phyloP scores from a whole-genome alignment of 2,113 vertebrate genomes.

The Rhinogobius similis region DNA sequence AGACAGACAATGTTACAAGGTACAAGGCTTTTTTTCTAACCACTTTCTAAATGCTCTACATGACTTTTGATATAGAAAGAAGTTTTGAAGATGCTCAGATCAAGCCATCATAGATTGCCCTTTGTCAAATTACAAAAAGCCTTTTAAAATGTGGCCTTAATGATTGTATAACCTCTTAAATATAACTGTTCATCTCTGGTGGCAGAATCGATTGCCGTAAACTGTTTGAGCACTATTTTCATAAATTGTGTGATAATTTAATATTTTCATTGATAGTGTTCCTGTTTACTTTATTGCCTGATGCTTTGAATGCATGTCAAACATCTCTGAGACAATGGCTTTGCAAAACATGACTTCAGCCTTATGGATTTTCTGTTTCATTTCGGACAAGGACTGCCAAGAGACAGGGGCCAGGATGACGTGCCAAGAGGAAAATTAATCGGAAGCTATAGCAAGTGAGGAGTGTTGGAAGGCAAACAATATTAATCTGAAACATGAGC shows the following conservation, averaged over 20 bases:
- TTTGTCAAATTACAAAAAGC: neutral
- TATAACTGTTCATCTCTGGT: no score
- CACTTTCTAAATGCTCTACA: no score
- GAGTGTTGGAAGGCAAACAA: constrained; percentile 58
- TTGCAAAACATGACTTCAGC: neutral
- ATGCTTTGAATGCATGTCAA: neutral
- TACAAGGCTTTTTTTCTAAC: neutral
- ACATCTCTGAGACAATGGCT: neutral
- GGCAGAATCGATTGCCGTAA: no score
- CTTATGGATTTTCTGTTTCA: constrained; percentile 3
- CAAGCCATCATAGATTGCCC: no score
- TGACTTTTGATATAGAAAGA: neutral
- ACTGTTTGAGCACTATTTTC: no score
- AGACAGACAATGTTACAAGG: neutral
- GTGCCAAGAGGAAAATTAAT: constrained; percentile 64
- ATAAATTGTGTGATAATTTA: neutral
- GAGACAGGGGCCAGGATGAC: constrained; percentile 57
- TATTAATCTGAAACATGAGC: constrained; percentile 64
- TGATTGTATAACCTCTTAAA: no score
- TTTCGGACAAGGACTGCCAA: constrained; percentile 54
- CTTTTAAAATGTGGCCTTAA: no score
- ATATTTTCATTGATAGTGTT: neutral
- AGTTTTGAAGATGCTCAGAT: neutral
- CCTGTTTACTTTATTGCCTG: neutral
- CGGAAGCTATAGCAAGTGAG: constrained; percentile 57